Conservation (phyloP, 2,888 invertebrate genomes). For the Oxystoma pomonae region DNA sequence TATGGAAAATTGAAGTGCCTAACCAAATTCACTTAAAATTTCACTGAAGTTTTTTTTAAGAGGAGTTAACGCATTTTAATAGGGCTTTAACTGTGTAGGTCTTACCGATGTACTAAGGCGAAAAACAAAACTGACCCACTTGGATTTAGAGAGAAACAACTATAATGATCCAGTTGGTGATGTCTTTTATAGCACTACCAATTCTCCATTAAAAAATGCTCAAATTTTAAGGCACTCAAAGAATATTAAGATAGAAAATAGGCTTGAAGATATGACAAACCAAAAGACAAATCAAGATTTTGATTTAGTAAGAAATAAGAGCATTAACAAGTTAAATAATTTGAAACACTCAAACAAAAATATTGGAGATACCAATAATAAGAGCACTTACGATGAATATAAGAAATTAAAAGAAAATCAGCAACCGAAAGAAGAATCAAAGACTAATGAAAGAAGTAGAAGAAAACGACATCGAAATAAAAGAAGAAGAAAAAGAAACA, state of each 20-base stretch:
- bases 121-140: conserved; percentile 62
- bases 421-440: not conserved
- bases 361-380: not conserved
- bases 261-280: not conserved
- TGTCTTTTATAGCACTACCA: not conserved
- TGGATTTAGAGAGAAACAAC: conserved; percentile 29
- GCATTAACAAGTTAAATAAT: not conserved
- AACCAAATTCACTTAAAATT: no score
- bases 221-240: not conserved
- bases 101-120: conserved; percentile 64
- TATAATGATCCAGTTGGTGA: conserved; percentile 42
- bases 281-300: not conserved
- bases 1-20: no score
- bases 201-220: not conserved
- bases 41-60: no score
- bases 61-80: no score
- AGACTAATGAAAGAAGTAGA: not conserved
- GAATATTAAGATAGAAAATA: not conserved
- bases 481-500: not conserved
- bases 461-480: not conserved
- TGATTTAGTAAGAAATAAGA: not conserved
- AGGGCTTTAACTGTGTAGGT: no score
- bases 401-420: not conserved
- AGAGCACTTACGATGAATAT: not conserved
- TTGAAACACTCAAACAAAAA: not conserved